Conservation (phyloP, 2,888 invertebrate species). For the Plagodis dolabraria region DNA sequence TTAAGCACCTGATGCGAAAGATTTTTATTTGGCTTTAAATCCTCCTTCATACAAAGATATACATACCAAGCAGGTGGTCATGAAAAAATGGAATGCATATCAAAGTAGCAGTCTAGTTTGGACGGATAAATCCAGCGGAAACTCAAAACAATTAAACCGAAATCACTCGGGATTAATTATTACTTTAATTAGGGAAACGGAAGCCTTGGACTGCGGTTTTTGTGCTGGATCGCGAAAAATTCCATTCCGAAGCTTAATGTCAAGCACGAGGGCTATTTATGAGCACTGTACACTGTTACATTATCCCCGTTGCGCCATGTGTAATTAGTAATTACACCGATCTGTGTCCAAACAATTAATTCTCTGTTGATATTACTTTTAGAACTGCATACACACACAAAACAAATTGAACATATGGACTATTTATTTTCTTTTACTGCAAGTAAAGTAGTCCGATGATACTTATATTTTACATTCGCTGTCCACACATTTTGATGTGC, state of each 20-base stretch:
- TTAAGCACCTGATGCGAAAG: background rate
- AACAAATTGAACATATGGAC: background rate
- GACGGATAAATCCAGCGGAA: constrained; percentile 71
- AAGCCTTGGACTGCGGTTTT: constrained; percentile 64
- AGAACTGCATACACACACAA: too few relatives aligned
- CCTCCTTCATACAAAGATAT: background rate
- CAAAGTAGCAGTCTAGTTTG: constrained; percentile 33
- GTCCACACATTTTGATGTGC: constrained; percentile 18
- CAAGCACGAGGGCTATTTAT: constrained; percentile 51
- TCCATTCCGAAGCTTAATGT: constrained; percentile 62
- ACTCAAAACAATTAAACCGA: constrained; percentile 72
- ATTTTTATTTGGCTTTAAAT: background rate
- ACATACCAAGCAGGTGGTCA: constrained; percentile 20
- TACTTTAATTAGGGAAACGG: constrained; percentile 82
- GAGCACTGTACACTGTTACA: constrained; percentile 39
- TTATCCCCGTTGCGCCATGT: constrained; percentile 28
- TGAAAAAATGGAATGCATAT: constrained; percentile 23
- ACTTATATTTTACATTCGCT: constrained; percentile 12
- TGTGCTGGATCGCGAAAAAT: constrained; percentile 53
- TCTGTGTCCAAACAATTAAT: constrained; percentile 25
- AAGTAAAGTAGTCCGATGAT: constrained; percentile 16
- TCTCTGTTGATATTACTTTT: constrained; percentile 9
- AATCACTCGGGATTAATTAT: constrained; percentile 71
- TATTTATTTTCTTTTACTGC: constrained; percentile 20
- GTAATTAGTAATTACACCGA: constrained; percentile 28